phyloP scores from a whole-genome alignment of 2,888 invertebrate genomes.

The Oligia latruncula region DNA sequence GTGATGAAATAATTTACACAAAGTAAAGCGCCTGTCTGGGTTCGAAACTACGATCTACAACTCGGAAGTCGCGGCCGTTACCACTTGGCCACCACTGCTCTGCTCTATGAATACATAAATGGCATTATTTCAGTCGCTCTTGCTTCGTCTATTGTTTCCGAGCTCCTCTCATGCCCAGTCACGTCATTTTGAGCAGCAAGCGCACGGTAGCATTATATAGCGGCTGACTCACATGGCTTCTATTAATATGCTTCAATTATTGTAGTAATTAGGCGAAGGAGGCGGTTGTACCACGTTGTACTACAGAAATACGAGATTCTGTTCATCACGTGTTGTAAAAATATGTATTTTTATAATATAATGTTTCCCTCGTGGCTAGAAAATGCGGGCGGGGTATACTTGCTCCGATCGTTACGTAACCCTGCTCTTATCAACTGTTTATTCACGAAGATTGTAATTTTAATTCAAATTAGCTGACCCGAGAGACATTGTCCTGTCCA shows the following conservation, averaged over 20 bases:
- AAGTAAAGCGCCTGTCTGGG: too few relatives aligned
- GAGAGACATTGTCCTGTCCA: background rate
- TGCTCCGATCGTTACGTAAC: background rate
- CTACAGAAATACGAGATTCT: slow-evolving; percentile 9
- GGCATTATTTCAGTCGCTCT: slow-evolving; percentile 2
- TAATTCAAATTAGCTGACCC: background rate
- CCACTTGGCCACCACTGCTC: too few relatives aligned
- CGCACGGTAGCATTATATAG: slow-evolving; percentile 37
- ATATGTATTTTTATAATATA: background rate
- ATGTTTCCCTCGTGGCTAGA: background rate
- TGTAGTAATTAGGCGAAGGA: slow-evolving; percentile 41
- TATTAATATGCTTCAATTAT: slow-evolving; percentile 53
- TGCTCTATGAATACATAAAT: slow-evolving; percentile 8
- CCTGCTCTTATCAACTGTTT: too few relatives aligned
- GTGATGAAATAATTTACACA: too few relatives aligned
- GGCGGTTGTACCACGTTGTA: background rate
- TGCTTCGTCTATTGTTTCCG: slow-evolving; percentile 33
- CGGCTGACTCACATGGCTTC: slow-evolving; percentile 46
- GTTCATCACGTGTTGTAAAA: slow-evolving; percentile 7
- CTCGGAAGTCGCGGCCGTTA: too few relatives aligned
- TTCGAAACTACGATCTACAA: too few relatives aligned
- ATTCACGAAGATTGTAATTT: slow-evolving; percentile 3
- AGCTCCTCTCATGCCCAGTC: slow-evolving; percentile 16
- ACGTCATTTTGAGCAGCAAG: slow-evolving; percentile 31
- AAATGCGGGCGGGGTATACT: background rate